Base-by-base conservation (phyloP, 2,113 vertebrate species). In the Bucco capensis region DNA sequence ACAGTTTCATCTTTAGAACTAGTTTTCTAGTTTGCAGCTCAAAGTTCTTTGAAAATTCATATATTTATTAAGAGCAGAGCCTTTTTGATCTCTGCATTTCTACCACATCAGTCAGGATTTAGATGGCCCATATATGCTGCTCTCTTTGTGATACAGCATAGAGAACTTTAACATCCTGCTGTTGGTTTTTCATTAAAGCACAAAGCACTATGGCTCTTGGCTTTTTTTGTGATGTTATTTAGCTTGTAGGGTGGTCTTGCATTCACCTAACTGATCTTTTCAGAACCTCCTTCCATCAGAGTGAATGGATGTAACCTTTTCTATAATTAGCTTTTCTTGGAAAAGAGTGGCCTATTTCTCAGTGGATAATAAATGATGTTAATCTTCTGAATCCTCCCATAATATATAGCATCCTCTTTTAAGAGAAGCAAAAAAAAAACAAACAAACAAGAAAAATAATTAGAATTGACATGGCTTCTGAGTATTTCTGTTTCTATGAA, bases 381-480 rank as follows among this genome's bases (percentile, higher is more conserved):
- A 96, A 96, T 95, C 50, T 30, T 94, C 67, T 91, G 64, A 90
- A 95, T 96, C 74, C 30, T 91, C 67, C 61, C n/a, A 71, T 72
- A 85, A 60, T 53, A 87, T 73, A 91, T 62, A 96, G 85, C 66
- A 88, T 44, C 23, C 24, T 78, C 65, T 93, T 96, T 96, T 88
- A 94, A 94, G 83, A 72, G 44, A 95, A 83, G 88, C 16, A 96
- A 96, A 92, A 81, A 73, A 97, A 85, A 94, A 95, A 89, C 86
- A n/a, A n/a, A n/a, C n/a, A n/a, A n/a, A 94, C 83, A 91, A 75
- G 51, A 92, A 96, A 96, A 74, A 88, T 96, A 96, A 96, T 97
- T 96, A 96, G 88, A 90, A 93, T 24, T 84, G 71, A 93, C 97
- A 97, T 97, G 97, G 89, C 71, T 96, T 86, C 86, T 91, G 87